Base-by-base conservation (phyloP, 2,797 vertebrate species). In the Hylomyscus alleni region DNA sequence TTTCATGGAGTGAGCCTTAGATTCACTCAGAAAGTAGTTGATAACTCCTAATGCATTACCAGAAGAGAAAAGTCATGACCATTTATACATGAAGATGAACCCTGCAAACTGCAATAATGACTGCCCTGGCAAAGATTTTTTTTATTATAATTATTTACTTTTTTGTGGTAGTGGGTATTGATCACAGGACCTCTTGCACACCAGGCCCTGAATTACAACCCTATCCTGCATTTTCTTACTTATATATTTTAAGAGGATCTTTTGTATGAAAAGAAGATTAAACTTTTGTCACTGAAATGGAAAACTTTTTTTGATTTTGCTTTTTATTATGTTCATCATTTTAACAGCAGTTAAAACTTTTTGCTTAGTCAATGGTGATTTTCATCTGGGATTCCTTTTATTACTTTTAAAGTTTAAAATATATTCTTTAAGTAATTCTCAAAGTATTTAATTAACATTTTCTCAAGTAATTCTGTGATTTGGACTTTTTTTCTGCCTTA, bases 361-460 rank as follows among this genome's bases (percentile, higher is more conserved):
- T 50, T 65, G 50, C 77, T 54, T 77, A 62, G 67, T 76, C n/a
- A 89, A 20, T 85, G 69, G 14, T 44, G 22, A 14, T 93, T 89
- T 72, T 44, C 19, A 75, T 73, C 31, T 72, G 3, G 82, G 60
- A 89, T 47, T 24, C 58, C 12, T 52, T 69, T 75, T 31, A 31
- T 65, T 90, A 76, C 15, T 81, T 92, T 69, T 80, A 91, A 95
- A 91, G 13, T 44, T 56, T 86, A 37, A 89, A 62, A 44, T 40
- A 37, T 19, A 86, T 86, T 58, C 22, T 89, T 60, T 22, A 77
- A 14, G 52, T 69, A 88, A 86, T 2, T 72, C 24, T 72, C n/a
- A 73, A 69, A 54, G 75, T 65, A 72, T 14, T 80, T 76, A 87
- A 69, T 77, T 91, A 44, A 80, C 47, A 76, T 81, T 89, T 91